These are phyloP conservation scores for Chrysolina haemoptera DNA, from an alignment of 2,888 invertebrate species.

Conservation along the genomic window DNA sequence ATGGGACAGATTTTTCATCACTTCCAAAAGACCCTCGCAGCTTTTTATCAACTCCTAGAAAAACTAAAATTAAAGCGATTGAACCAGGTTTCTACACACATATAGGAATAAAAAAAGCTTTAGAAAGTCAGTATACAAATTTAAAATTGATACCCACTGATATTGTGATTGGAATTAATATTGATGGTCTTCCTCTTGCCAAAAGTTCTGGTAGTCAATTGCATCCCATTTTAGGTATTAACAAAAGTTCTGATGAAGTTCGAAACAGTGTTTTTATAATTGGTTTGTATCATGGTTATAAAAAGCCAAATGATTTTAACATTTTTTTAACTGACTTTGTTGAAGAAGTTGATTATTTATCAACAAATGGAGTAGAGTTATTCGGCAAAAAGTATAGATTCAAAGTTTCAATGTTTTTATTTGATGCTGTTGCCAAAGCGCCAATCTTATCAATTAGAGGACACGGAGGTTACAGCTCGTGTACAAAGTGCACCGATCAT, in stretches of 20 bases:
- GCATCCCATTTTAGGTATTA: background rate
- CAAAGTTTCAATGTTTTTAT: background rate
- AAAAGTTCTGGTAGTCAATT: background rate
- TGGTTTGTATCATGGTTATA: constrained; percentile 1
- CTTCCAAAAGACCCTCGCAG: background rate
- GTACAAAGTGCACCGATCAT: background rate
- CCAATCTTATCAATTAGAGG: background rate
- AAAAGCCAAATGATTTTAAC: background rate
- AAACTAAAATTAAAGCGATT: background rate
- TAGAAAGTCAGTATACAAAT: background rate
- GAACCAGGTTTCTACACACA: background rate
- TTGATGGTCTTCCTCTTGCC: constrained; percentile 1
- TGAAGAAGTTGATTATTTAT: background rate
- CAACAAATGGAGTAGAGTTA: background rate
- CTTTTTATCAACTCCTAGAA: background rate
- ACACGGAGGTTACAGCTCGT: background rate
- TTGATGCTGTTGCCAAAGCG: background rate
- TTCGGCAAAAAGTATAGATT: background rate
- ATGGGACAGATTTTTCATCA: background rate
- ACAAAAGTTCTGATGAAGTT: too few species aligned
- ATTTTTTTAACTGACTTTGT: background rate
- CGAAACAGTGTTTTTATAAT: background rate
- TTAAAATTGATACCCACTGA: background rate
- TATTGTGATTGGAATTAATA: background rate
- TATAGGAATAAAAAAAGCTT: constrained; percentile 1